Conservation (phyloP, 2,888 invertebrate species). For the Cybosia mesomella region DNA sequence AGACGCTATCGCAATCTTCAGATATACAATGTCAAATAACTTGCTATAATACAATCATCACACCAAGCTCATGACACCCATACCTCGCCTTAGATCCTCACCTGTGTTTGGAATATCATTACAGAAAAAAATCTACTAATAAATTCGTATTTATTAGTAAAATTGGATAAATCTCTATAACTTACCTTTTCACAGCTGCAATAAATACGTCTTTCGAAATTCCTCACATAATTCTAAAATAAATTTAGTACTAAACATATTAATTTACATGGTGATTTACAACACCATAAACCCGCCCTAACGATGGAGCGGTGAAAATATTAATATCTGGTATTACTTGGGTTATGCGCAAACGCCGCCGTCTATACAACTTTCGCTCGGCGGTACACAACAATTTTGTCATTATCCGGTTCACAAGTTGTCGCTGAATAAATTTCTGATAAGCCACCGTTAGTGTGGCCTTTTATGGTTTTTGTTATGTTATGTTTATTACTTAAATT, state of each 20-base stretch:
- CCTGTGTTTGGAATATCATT: too few relatives aligned
- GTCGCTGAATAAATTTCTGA: constrained; percentile 58
- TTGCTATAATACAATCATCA: too few relatives aligned
- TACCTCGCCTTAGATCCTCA: too few relatives aligned
- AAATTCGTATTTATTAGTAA: too few relatives aligned
- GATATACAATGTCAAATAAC: too few relatives aligned
- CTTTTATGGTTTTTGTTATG: constrained; percentile 16
- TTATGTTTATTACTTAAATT: neutral
- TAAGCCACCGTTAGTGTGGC: constrained; percentile 22
- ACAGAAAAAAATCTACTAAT: too few relatives aligned
- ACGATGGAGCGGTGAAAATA: constrained; percentile 56
- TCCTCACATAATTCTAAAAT: neutral
- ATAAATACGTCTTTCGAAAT: neutral
- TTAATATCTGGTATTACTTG: constrained; percentile 48
- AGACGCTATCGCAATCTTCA: too few relatives aligned
- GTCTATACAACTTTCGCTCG: constrained; percentile 41
- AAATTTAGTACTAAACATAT: constrained; percentile 15
- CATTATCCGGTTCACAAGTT: constrained; percentile 58
- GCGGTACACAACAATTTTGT: constrained; percentile 52
- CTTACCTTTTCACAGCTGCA: too few relatives aligned
- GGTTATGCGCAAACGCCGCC: constrained; percentile 41
- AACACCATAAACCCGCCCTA: constrained; percentile 16
- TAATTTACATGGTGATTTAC: constrained; percentile 17
- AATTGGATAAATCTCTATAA: too few relatives aligned
- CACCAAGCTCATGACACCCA: too few relatives aligned